Evolutionary conservation across 2,797 vertebrate genomes (phyloP).

Genomic region (Chanos chanos): DNA sequence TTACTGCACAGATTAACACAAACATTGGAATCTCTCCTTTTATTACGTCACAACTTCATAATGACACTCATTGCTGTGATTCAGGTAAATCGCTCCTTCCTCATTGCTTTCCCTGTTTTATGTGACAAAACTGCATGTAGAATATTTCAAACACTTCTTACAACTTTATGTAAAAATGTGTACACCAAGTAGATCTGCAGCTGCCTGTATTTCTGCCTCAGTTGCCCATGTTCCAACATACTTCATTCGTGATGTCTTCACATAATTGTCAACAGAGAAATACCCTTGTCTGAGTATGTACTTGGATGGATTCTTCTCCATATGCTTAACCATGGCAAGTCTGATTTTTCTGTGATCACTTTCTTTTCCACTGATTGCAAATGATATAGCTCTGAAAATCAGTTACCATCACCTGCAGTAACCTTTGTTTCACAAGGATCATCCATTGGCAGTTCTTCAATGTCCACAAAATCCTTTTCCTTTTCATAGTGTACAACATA

Average conservation of each 20-base stretch:
- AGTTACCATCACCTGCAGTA: background rate
- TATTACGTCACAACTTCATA: constrained; percentile 28
- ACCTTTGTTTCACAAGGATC: background rate
- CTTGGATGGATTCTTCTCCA: background rate
- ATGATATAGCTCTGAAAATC: background rate
- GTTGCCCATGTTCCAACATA: constrained; percentile 11
- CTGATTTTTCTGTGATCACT: background rate
- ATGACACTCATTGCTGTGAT: background rate
- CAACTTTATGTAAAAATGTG: constrained; percentile 12
- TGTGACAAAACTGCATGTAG: background rate
- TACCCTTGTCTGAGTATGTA: background rate
- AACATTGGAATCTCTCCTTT: rapidly evolving
- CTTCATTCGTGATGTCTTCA: background rate
- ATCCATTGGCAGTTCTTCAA: background rate
- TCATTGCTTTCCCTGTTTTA: background rate
- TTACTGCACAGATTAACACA: background rate
- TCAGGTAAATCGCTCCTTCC: constrained; percentile 19
- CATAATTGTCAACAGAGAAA: constrained; percentile 1
- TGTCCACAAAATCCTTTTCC: background rate
- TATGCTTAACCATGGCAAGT: background rate
- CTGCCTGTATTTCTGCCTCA: constrained; percentile 22
- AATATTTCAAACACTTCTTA: constrained; percentile 5
- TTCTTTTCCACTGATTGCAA: background rate
- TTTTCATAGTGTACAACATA: background rate
- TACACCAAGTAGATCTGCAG: background rate